Evolutionary conservation across 2,888 invertebrate genomes (phyloP), one percentile per base, ranked within the genome.

Genomic region (Geotrupes spiniger): DNA sequence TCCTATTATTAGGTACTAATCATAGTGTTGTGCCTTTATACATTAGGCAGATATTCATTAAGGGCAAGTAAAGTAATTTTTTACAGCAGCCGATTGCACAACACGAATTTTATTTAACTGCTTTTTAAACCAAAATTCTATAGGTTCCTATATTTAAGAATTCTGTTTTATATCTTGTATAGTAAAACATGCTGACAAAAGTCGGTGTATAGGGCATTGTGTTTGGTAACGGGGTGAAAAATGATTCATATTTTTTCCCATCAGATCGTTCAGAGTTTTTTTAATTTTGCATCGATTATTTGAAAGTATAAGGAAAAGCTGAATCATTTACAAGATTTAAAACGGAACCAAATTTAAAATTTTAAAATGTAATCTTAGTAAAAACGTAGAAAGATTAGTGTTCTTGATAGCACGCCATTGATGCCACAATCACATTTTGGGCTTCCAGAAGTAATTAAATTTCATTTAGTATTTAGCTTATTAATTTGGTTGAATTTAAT

Each of bases 391-490:
- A 4, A 14, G 33, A 33, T 6, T 9, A 15, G 14, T 8, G 14
- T 33, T 12, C 12, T 12, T 33, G 9, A 12, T 14, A 12, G 8
- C 31, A 29, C 33, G 14, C 33, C n/a, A 15, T 11, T 14, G 33
- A 60, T 60, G 62, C 63, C 61, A 62, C 61, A 64, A 65, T 65
- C 66, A 66, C 65, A 54, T 63, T 65, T 63, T 60, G 67, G 67
- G 67, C 67, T 67, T 67, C 67, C 67, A 63, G 56, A 56, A 46
- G 53, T 60, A 62, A 59, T 56, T 52, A 48, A 56, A 56, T 53
- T 56, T 39, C 12, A 40, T 40, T 40, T 21, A 11, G 27, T 40
- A 40, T 28, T 27, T 40, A 8, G n/a, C 4, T 12, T 15, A 9
- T 12, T 31, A n/a, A 11, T 28, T 28, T 29, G 33, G 9, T 33